Base-by-base conservation (phyloP, 2,113 vertebrate species). In the Psophia crepitans region DNA sequence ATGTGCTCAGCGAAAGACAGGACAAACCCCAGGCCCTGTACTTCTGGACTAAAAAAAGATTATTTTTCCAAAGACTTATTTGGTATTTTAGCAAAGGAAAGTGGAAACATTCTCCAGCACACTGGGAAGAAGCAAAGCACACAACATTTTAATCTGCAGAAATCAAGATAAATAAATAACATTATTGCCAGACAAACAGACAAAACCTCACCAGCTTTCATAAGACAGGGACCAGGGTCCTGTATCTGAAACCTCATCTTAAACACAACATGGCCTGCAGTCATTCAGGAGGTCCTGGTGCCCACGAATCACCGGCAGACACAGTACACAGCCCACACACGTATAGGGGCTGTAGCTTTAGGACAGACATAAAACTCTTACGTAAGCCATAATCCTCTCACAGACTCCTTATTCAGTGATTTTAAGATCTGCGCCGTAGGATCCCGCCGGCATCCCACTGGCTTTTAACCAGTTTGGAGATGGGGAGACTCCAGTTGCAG, bases 311-410 rank as follows among this genome's bases (percentile, higher is more conserved):
- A 28, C 3, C 11, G 64, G 60, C 6, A 14, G 88, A 56, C 35
- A 15, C 33, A 19, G 39, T 4, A 13, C 3, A 0, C 35, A 91
- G 66, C 4, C 5, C 44, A 73, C 58, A 76, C n/a, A 95, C 2
- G 6, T 66, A 76, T 4, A 51, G 57, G 48, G 28, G 70, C 65
- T 82, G 82, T 49, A 78, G 93, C 93, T 91, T 78, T 79, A 70
- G 93, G 70, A 39, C 49, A 79, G 94, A 82, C 81, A 96, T 95
- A 97, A 96, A 97, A 95, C 90, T 80, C 85, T 96, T 92, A 89
- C 3, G 43, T 94, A 97, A 97, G 90, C 64, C 80, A 51, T 97
- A 94, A 95, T 94, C 95, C 93, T 95, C 92, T 97, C 96, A n/a
- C 90, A 70, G 82, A 86, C 92, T 89, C 70, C 91, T 93, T 95